Conservation (phyloP, 1,140 invertebrate genomes). For the Ditylenchus dipsaci region DNA sequence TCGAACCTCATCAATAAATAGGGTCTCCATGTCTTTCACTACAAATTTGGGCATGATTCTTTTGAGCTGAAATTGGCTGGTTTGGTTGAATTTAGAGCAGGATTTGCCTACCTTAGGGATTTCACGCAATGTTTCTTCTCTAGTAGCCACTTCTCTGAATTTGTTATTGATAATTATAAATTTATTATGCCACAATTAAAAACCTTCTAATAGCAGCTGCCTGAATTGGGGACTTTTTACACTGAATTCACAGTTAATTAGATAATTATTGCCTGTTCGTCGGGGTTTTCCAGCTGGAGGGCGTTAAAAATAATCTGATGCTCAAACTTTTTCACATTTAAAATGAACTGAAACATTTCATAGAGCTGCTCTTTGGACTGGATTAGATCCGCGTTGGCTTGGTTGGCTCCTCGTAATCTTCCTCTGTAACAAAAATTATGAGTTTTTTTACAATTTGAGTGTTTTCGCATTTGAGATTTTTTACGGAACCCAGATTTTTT, state of each 20-base stretch:
- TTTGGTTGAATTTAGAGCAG: too few species aligned
- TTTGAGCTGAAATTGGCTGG: conserved; percentile 70
- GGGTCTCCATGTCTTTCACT: conserved; percentile 98
- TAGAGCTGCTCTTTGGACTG: conserved; percentile 93
- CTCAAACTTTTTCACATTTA: conserved; percentile 98
- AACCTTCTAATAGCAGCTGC: conserved; percentile 85
- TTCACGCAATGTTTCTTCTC: conserved; percentile 89
- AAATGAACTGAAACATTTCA: conserved; percentile 98
- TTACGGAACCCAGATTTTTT: too few species aligned
- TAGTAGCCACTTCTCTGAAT: conserved; percentile 82
- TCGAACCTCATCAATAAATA: conserved; percentile 96
- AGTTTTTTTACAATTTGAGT: neutral
- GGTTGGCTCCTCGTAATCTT: conserved; percentile 62
- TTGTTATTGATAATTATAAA: too few species aligned
- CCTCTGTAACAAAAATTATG: conserved; percentile 36
- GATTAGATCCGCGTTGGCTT: conserved; percentile 79
- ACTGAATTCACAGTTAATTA: too few species aligned
- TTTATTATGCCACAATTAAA: too few species aligned
- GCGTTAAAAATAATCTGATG: conserved; percentile 98
- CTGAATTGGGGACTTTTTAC: too few species aligned
- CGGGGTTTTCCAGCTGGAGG: conserved; percentile 92
- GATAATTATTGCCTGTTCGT: too few species aligned
- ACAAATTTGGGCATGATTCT: conserved; percentile 98
- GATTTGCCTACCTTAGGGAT: conserved; percentile 79
- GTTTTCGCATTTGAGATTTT: too few species aligned